Evolutionary conservation across 2,888 invertebrate species (phyloP).

Genomic region (Clusia tigrina): DNA sequence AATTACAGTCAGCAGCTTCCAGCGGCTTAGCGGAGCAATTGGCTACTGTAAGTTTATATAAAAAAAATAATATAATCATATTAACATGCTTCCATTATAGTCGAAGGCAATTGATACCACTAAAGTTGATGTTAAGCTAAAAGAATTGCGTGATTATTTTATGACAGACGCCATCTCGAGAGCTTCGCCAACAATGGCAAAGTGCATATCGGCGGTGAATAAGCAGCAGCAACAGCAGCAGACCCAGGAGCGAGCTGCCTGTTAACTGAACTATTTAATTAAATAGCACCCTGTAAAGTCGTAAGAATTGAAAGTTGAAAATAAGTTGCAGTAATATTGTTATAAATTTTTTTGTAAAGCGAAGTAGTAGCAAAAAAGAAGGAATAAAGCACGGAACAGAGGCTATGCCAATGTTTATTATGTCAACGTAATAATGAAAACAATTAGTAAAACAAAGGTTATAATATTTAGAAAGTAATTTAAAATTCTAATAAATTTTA

Average conservation of each 20-base stretch:
- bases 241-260: neutral
- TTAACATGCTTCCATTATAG: constrained; percentile 44
- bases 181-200: constrained; percentile 98
- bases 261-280: neutral
- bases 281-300: constrained; percentile 5
- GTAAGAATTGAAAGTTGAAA: neutral
- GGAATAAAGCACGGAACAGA: neutral
- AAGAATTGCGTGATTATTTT: constrained; percentile 83
- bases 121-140: constrained; percentile 76
- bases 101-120: constrained; percentile 67
- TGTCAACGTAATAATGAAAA: neutral
- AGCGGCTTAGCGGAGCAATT: constrained; percentile 82
- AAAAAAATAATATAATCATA: neutral
- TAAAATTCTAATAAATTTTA: no score
- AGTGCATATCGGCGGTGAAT: constrained; percentile 90
- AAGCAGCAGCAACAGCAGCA: constrained; percentile 65
- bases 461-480: no score
- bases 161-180: constrained; percentile 97
- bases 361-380: neutral
- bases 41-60: constrained; percentile 67
- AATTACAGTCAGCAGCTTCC: constrained; percentile 84
- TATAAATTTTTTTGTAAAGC: neutral
- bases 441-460: no score
- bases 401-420: neutral
- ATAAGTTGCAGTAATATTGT: neutral